phyloP scores from a whole-genome alignment of 2,797 vertebrate species.

The Phylloscopus collybita region DNA sequence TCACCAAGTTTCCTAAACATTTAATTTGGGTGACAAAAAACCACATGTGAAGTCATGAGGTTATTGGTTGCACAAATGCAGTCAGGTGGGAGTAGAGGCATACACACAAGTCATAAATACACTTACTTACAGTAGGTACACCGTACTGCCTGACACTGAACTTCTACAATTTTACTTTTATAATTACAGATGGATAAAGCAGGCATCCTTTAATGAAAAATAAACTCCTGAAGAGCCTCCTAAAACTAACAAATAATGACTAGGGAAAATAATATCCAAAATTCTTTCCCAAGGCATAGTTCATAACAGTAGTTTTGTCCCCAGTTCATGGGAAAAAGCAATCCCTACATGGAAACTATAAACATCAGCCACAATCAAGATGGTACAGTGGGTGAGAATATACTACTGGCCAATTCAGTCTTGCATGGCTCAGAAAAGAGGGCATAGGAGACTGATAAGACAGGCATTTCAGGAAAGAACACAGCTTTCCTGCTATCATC shows the following conservation, averaged over 20 bases:
- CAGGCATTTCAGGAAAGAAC: not conserved
- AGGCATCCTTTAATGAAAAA: conserved; percentile 2
- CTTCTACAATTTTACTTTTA: not conserved
- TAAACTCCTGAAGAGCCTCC: not conserved
- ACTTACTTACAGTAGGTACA: not conserved
- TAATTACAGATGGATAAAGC: not conserved
- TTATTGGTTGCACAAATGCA: not conserved
- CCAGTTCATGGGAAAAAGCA: not conserved
- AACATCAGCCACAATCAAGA: not conserved
- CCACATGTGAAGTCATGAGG: not conserved
- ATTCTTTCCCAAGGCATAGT: not conserved
- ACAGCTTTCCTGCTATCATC: not conserved
- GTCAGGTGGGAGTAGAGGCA: not conserved
- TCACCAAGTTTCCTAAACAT: not conserved
- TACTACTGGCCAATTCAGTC: not conserved
- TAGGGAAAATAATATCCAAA: not conserved
- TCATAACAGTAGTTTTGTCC: not conserved
- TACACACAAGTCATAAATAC: not conserved
- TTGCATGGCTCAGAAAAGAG: not conserved
- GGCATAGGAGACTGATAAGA: not conserved
- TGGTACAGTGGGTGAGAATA: not conserved
- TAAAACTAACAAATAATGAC: conserved; percentile 25
- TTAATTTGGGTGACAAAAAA: not conserved
- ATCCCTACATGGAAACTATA: not conserved
- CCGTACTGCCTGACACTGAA: not conserved